Evolutionary conservation across 2,797 vertebrate species (phyloP), one percentile per base, ranked within the genome.

Genomic region (Setipinna tenuifilis): DNA sequence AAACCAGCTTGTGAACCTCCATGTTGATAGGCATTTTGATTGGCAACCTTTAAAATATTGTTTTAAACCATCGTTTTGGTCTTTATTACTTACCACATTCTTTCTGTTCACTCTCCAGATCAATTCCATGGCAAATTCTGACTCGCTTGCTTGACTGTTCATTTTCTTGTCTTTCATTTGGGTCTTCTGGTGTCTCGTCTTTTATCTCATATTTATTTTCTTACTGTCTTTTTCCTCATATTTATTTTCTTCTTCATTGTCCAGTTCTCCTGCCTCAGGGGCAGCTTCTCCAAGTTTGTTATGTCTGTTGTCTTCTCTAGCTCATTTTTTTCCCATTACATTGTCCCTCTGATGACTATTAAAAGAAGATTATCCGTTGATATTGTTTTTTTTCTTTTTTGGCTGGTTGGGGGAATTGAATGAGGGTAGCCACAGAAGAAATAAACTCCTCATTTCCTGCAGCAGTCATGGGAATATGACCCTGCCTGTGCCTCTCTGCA

Each of bases 381-480:
- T 89, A 86, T 85, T 25, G 12, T 31, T 78, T 78, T 44, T 44
- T 10, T 84, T 89, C 87, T 87, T 87, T 54, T 54, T 54, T 54
- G 80, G 83, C 92, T 91, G 91, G 91, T 35, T 9, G 82, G 90
- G 89, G 90, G 89, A 21, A 78, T 21, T 44, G 71, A 78, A 78
- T 44, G 35, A 87, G 88, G 86, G 81, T 81, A 1, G 11, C 57
- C 28, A 21, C 90, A 90, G 91, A 94, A 89, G 91, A 94, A 95
- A 95, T 93, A 95, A 95, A 94, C 93, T 92, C 6, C 92, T 93
- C 92, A 95, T 96, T 96, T 95, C 94, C 95, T 94, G 93, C 87
- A 94, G 93, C 87, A 94, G 92, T 93, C 93, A 88, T 95, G 95
- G 90, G 95, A 96, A 94, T 94, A 91, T 95, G 94, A 95, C 94